Evolutionary conservation across 2,888 invertebrate genomes (phyloP).

Genomic region (Microctonus aethiopoides): DNA sequence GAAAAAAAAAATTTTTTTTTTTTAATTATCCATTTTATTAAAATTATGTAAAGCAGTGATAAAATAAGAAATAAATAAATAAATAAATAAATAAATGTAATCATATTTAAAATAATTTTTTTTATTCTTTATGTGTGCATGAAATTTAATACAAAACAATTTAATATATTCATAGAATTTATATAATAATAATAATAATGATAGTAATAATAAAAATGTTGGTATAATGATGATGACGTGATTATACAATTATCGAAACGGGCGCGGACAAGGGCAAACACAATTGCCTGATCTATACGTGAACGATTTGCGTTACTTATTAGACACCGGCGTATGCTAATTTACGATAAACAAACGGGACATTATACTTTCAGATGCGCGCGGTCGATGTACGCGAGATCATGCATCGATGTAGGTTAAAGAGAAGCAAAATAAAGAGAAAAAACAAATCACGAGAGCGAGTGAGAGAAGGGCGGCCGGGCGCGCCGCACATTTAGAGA

Average conservation of each 20-base stretch:
- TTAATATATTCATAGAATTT: background rate
- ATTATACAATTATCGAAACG: slow-evolving; percentile 43
- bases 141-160: too few relatives aligned
- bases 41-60: too few relatives aligned
- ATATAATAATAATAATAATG: background rate
- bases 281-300: slow-evolving; percentile 39
- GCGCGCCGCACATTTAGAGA: background rate
- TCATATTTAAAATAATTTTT: too few relatives aligned
- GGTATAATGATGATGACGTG: slow-evolving; percentile 28
- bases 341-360: slow-evolving; percentile 44
- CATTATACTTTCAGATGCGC: slow-evolving; percentile 56
- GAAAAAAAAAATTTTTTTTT: too few relatives aligned
- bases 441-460: background rate
- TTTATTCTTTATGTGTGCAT: too few relatives aligned
- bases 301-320: slow-evolving; percentile 59
- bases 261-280: slow-evolving; percentile 39
- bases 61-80: too few relatives aligned
- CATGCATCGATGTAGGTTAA: slow-evolving; percentile 30
- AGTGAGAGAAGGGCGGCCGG: slow-evolving; percentile 1
- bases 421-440: slow-evolving; percentile 15
- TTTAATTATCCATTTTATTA: too few relatives aligned
- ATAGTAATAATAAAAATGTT: background rate
- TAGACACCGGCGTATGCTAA: slow-evolving; percentile 56
- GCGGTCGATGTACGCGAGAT: slow-evolving; percentile 34
- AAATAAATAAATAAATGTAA: too few relatives aligned